These are phyloP conservation scores for Ammospiza maritima DNA, from an alignment of 2,797 vertebrate species.

Conservation along the genomic window DNA sequence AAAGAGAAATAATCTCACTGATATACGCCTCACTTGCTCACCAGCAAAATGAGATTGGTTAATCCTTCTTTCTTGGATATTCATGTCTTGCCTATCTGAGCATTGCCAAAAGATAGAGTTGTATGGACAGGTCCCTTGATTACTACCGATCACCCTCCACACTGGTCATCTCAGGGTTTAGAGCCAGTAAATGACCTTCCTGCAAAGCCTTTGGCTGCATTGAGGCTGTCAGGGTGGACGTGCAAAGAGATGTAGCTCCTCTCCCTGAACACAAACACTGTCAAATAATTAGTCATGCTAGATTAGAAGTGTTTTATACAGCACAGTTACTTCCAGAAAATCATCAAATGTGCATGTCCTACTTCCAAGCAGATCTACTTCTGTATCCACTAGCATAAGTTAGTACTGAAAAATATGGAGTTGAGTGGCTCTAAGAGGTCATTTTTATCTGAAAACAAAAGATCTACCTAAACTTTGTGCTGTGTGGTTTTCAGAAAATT, in stretches of 20 bases:
- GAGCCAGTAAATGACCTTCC: not conserved
- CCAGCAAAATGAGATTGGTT: not conserved
- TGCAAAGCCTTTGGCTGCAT: not conserved
- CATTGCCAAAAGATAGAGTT: not conserved
- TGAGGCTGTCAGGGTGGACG: not conserved
- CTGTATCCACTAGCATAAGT: not conserved
- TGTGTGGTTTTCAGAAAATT: not conserved
- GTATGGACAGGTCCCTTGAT: not conserved
- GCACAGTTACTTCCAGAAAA: not conserved
- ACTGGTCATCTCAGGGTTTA: not conserved
- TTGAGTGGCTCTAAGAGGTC: not conserved
- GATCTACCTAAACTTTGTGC: not conserved
- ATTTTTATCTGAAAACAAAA: not conserved
- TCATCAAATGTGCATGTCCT: not conserved
- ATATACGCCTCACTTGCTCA: not conserved
- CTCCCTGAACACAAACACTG: not conserved
- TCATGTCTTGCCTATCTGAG: not conserved
- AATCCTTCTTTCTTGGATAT: not conserved
- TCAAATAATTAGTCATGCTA: constrained; percentile 11
- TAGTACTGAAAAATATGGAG: not conserved
- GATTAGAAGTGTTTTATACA: not conserved
- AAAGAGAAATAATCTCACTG: not conserved
- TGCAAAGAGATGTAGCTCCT: not conserved
- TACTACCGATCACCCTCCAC: fast-evolving
- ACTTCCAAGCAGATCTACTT: not conserved